These are phyloP conservation scores for Crotalus adamanteus DNA, from an alignment of 2,797 vertebrate genomes.

Conservation along the genomic window DNA sequence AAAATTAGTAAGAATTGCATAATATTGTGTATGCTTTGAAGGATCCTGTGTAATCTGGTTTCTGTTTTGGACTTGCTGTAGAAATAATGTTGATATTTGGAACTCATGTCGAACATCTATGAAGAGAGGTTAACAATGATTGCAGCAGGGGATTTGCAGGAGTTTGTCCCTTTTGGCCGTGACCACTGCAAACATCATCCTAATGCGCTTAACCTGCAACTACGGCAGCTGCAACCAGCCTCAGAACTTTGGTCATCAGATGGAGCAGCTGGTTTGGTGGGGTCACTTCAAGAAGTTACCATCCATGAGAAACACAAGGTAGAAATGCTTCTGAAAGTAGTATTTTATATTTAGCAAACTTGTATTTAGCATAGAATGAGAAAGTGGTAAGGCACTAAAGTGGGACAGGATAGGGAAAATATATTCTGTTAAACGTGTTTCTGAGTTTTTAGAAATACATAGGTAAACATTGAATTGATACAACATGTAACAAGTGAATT, in stretches of 20 bases:
- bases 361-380: not conserved
- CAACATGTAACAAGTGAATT: not conserved
- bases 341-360: not conserved
- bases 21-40: not conserved
- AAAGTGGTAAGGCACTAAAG: not conserved
- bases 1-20: not conserved
- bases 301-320: slow-evolving; percentile 93
- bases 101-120: slow-evolving; percentile 99
- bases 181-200: slow-evolving; percentile 96
- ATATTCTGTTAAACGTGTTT: not conserved
- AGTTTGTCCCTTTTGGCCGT: slow-evolving; percentile 96
- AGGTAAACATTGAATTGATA: not conserved
- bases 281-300: slow-evolving; percentile 93
- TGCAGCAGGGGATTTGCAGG: slow-evolving; percentile 97
- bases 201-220: slow-evolving; percentile 93
- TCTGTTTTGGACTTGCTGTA: slow-evolving; percentile 51
- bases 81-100: slow-evolving; percentile 99
- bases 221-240: slow-evolving; percentile 93
- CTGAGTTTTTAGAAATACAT: not conserved
- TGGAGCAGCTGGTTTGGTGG: slow-evolving; percentile 90
- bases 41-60: slow-evolving; percentile 11
- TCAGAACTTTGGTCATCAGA: slow-evolving; percentile 96
- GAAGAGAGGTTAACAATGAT: slow-evolving; percentile 99
- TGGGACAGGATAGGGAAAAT: not conserved
- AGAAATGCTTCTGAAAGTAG: slow-evolving; percentile 20